A percentile compares a stretch with the other conserved stretches of the same genome.
phyloP scores from a whole-genome alignment of 2,113 vertebrate species.

The Pelecanoides urinatrix region DNA sequence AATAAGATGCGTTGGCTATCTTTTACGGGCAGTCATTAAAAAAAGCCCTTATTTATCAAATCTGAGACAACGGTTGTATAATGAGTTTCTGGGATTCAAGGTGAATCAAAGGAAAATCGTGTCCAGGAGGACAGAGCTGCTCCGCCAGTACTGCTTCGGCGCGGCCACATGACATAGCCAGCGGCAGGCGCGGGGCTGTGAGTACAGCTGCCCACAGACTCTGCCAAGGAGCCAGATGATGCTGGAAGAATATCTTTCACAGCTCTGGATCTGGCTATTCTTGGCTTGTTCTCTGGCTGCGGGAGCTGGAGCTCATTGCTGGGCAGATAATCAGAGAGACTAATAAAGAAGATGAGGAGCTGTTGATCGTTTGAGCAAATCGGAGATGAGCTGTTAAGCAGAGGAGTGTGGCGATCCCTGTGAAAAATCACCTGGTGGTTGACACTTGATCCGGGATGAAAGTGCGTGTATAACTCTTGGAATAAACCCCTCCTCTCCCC shows the following conservation, averaged over 20 bases:
- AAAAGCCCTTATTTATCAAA: background rate
- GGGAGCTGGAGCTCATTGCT: conserved; percentile 33
- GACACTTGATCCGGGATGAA: conserved; percentile 21
- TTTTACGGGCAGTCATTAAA: background rate
- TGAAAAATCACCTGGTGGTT: conserved; percentile 36
- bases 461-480: background rate
- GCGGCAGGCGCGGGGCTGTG: conserved; percentile 21
- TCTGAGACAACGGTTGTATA: background rate
- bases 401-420: background rate
- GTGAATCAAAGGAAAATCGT: conserved; percentile 67
- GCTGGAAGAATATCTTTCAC: conserved; percentile 53
- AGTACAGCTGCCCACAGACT: conserved; percentile 32
- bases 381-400: conserved; percentile 1
- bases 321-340: conserved; percentile 57
- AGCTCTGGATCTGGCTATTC: conserved; percentile 46
- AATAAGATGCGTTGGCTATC: conserved; percentile 21
- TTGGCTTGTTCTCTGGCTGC: conserved; percentile 33
- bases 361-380: background rate
- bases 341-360: conserved; percentile 30
- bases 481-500: background rate
- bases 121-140: conserved; percentile 49
- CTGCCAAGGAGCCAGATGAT: conserved; percentile 58
- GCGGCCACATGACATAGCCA: conserved; percentile 28
- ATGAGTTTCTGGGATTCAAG: conserved; percentile 48
- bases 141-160: background rate